Percentiles rank a stretch among this genome's conserved stretches.
Evolutionary conservation across 2,888 invertebrate species (phyloP).

Genomic region (Cetonia aurata): DNA sequence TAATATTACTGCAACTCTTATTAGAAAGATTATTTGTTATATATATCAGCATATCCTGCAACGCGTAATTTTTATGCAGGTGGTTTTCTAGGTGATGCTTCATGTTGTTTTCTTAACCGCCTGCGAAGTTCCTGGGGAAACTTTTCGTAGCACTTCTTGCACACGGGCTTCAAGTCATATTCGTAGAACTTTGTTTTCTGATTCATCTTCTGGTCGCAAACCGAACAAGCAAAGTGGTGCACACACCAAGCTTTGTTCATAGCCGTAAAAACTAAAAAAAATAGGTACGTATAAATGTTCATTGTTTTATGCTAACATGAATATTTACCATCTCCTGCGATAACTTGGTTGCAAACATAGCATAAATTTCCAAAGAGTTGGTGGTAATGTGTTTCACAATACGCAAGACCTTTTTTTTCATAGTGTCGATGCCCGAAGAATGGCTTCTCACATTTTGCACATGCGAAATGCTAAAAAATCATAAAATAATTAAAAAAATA

Average conservation of each 20-base stretch:
- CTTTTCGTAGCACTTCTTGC: constrained; percentile 98
- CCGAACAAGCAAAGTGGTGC: constrained; percentile 97
- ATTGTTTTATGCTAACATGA: not conserved
- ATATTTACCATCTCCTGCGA: constrained; percentile 93
- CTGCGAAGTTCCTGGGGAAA: constrained; percentile 95
- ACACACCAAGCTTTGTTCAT: constrained; percentile 99
- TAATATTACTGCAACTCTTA: not conserved
- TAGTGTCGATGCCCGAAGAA: constrained; percentile 99
- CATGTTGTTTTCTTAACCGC: constrained; percentile 90
- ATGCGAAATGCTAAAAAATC: constrained; percentile 96
- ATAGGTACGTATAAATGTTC: not conserved
- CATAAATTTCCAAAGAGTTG: constrained; percentile 99
- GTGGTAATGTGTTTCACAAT: constrained; percentile 99
- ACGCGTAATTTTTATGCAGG: not conserved
- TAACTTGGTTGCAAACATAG: constrained; percentile 98
- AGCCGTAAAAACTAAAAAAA: constrained; percentile 89
- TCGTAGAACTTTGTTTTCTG: constrained; percentile 99
- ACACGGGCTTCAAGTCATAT: constrained; percentile 97
- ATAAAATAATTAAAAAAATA: not conserved
- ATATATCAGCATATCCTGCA: not conserved
- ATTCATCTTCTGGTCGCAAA: constrained; percentile 96
- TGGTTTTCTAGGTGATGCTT: constrained; percentile 73
- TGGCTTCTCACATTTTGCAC: constrained; percentile 99
- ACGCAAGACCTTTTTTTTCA: constrained; percentile 98
- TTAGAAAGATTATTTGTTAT: not conserved